phyloP scores from a whole-genome alignment of 2,888 invertebrate genomes.

The Lepidonotus clava region DNA sequence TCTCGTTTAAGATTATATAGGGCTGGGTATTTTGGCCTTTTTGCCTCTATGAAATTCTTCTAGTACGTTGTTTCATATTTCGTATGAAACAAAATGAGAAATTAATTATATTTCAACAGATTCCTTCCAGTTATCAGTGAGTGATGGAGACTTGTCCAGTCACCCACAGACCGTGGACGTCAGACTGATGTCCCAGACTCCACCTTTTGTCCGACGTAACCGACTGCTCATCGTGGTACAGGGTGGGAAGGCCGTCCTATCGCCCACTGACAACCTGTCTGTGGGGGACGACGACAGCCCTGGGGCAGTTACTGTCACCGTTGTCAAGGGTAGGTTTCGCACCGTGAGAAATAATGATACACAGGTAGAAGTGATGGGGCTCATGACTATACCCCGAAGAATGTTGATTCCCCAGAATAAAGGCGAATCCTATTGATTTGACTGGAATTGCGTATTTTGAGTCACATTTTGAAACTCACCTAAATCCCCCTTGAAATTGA shows the following conservation, averaged over 20 bases:
- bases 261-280: background rate
- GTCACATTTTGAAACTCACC: too few relatives aligned
- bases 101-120: background rate
- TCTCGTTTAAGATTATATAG: too few relatives aligned
- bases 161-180: background rate
- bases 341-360: too few relatives aligned
- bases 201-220: background rate
- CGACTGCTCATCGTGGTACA: background rate
- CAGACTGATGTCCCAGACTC: background rate
- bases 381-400: too few relatives aligned
- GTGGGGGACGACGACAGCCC: slow-evolving; percentile 12
- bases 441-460: too few relatives aligned
- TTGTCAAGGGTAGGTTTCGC: slow-evolving; percentile 25
- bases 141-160: background rate
- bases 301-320: slow-evolving; percentile 18
- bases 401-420: too few relatives aligned
- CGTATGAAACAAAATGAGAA: background rate
- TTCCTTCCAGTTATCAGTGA: background rate
- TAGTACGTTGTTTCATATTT: too few relatives aligned
- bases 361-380: too few relatives aligned
- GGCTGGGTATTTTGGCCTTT: too few relatives aligned
- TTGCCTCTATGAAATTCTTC: too few relatives aligned
- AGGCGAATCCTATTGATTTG: too few relatives aligned
- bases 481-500: too few relatives aligned
- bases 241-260: background rate